Percentiles rank a stretch among this genome's conserved stretches.
Evolutionary conservation across 1,140 invertebrate genomes (phyloP).

Genomic region (Catajapyx aquilonaris): DNA sequence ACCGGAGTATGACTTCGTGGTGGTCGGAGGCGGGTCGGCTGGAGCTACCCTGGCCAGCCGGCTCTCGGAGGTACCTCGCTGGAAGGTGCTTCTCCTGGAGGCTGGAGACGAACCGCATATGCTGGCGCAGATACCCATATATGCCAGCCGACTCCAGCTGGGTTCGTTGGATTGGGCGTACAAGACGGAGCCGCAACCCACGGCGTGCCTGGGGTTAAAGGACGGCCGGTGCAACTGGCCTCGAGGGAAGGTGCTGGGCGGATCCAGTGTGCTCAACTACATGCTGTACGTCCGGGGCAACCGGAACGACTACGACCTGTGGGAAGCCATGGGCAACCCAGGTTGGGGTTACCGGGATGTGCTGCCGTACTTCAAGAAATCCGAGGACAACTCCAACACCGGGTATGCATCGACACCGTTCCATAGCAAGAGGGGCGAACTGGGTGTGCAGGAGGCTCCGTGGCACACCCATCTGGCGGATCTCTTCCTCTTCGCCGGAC

Average conservation of each 20-base stretch:
- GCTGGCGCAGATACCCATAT: slow-evolving; percentile 24
- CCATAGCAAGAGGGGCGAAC: slow-evolving; percentile 4
- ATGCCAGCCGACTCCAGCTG: slow-evolving; percentile 32
- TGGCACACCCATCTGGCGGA: slow-evolving; percentile 14
- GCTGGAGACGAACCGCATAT: slow-evolving; percentile 20
- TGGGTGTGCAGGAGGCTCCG: slow-evolving; percentile 1
- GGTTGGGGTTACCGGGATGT: slow-evolving; percentile 37
- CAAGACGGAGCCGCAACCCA: slow-evolving; percentile 30
- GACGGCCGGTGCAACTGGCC: slow-evolving; percentile 39
- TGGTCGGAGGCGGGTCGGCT: slow-evolving; percentile 29
- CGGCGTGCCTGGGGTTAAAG: slow-evolving; percentile 27
- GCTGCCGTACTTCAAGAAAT: slow-evolving; percentile 30
- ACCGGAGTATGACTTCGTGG: slow-evolving; percentile 11
- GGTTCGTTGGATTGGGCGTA: slow-evolving; percentile 44
- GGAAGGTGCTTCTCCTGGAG: slow-evolving; percentile 23
- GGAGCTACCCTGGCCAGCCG: slow-evolving; percentile 28
- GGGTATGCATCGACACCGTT: slow-evolving; percentile 11
- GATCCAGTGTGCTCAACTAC: slow-evolving; percentile 53
- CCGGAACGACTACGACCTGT: slow-evolving; percentile 35
- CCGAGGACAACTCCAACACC: slow-evolving; percentile 18
- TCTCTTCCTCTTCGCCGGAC: slow-evolving; percentile 26
- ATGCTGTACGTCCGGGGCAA: slow-evolving; percentile 60
- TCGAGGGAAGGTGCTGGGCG: slow-evolving; percentile 55
- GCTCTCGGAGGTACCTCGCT: slow-evolving; percentile 18
- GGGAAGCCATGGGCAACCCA: slow-evolving; percentile 29